phyloP scores from a whole-genome alignment of 2,797 vertebrate species.

The Artibeus lituratus region DNA sequence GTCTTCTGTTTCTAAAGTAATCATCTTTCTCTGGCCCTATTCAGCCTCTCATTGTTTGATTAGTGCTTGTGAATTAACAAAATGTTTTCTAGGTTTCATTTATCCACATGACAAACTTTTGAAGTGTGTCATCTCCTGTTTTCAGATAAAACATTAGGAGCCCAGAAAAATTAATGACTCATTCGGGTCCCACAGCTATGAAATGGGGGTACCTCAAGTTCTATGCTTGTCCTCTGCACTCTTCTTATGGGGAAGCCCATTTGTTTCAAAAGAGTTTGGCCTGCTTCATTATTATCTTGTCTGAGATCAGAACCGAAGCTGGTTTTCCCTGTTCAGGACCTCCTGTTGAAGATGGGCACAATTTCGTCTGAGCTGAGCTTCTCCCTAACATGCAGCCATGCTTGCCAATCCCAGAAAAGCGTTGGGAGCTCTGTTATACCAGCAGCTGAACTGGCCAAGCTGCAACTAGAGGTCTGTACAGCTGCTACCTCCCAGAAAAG shows the following conservation, averaged over 20 bases:
- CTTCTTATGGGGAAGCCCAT: not conserved
- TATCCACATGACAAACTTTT: not conserved
- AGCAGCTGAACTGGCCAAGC: not conserved
- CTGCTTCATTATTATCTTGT: not conserved
- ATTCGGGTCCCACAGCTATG: not conserved
- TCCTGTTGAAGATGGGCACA: not conserved
- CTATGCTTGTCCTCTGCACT: not conserved
- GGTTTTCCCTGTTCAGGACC: not conserved
- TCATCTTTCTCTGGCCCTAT: not conserved
- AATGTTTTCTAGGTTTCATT: not conserved
- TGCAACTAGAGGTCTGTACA: not conserved
- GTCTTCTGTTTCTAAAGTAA: conserved; percentile 25
- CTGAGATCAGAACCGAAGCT: not conserved
- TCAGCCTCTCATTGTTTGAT: conserved; percentile 15
- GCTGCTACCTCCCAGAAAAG: not conserved
- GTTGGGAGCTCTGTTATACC: not conserved
- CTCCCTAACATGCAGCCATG: not conserved
- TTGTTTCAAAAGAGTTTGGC: not conserved
- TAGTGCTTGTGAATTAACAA: conserved; percentile 9
- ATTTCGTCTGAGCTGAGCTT: not conserved
- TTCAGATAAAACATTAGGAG: not conserved
- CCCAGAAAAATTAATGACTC: not conserved
- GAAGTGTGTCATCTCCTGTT: not conserved
- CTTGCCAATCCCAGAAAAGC: not conserved
- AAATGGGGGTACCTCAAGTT: not conserved